Evolutionary conservation across 2,113 vertebrate genomes (phyloP).

Genomic region (Phycodurus eques): DNA sequence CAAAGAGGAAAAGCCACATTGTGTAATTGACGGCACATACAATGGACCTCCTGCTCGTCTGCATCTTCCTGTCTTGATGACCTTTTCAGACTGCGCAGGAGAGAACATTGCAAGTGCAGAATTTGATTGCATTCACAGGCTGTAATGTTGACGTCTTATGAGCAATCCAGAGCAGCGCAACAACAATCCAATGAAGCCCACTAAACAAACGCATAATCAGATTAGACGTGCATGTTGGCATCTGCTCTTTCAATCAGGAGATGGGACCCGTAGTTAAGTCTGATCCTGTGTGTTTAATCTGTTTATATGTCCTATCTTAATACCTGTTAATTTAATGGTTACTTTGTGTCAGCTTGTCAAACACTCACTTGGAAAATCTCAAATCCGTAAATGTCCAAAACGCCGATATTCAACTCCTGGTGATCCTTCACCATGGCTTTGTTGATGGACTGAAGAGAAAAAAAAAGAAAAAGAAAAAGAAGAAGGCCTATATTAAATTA

Average conservation of each 20-base stretch:
- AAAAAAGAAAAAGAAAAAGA: not conserved
- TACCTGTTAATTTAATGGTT: constrained; percentile 41
- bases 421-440: constrained; percentile 95
- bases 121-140: not conserved
- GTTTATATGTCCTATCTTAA: constrained; percentile 49
- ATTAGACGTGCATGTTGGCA: constrained; percentile 47
- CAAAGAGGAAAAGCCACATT: constrained; percentile 24
- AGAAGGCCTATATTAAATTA: constrained; percentile 6
- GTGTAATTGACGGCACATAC: constrained; percentile 20
- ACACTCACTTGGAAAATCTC: constrained; percentile 93
- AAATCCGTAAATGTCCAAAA: constrained; percentile 97
- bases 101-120: not conserved
- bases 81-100: constrained; percentile 18
- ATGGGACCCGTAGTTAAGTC: constrained; percentile 49
- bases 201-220: constrained; percentile 56
- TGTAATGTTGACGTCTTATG: not conserved
- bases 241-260: constrained; percentile 51
- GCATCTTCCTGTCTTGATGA: constrained; percentile 27
- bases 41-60: constrained; percentile 23
- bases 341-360: constrained; percentile 3
- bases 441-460: constrained; percentile 87
- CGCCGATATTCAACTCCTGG: constrained; percentile 90
- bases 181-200: constrained; percentile 22
- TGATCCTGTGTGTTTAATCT: constrained; percentile 52
- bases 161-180: constrained; percentile 2